Conservation (phyloP, 2,113 vertebrate genomes). For the Uria lomvia region DNA sequence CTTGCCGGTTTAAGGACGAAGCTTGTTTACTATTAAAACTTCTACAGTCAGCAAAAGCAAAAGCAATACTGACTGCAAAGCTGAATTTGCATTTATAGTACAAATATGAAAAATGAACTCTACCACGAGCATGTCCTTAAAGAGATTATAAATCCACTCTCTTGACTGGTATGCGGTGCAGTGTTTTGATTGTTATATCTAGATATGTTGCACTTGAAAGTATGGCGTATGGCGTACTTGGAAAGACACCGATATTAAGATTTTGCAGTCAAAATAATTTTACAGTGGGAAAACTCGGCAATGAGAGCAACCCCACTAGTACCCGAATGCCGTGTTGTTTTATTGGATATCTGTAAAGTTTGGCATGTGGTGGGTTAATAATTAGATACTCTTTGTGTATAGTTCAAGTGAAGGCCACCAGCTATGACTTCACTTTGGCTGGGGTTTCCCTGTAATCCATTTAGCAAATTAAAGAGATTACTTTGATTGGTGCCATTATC, state of each 20-base stretch:
- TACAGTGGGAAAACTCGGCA: background rate
- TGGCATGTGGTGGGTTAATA: slow-evolving; percentile 80
- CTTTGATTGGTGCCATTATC: slow-evolving; percentile 88
- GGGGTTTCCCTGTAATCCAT: slow-evolving; percentile 87
- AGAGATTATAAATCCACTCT: slow-evolving; percentile 71
- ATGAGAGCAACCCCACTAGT: background rate
- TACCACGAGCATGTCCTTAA: slow-evolving; percentile 59
- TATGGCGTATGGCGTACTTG: background rate
- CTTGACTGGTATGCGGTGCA: slow-evolving; percentile 42
- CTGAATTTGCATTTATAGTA: slow-evolving; percentile 78
- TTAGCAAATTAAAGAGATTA: slow-evolving; percentile 89
- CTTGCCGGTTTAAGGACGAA: slow-evolving; percentile 66
- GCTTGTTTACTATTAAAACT: slow-evolving; percentile 71
- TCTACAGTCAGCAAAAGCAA: slow-evolving; percentile 72
- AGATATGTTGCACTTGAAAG: slow-evolving; percentile 40
- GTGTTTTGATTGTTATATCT: slow-evolving; percentile 55
- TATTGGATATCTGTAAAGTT: slow-evolving; percentile 53
- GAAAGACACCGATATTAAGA: background rate
- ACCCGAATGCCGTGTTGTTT: background rate
- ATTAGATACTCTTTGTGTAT: slow-evolving; percentile 79
- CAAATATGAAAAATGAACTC: slow-evolving; percentile 76
- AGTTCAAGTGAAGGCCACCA: slow-evolving; percentile 86
- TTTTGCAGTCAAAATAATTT: slow-evolving; percentile 24
- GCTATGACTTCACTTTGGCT: slow-evolving; percentile 86
- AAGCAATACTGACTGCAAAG: slow-evolving; percentile 52